Conservation (phyloP, 2,888 invertebrate genomes). For the Sipha maydis region DNA sequence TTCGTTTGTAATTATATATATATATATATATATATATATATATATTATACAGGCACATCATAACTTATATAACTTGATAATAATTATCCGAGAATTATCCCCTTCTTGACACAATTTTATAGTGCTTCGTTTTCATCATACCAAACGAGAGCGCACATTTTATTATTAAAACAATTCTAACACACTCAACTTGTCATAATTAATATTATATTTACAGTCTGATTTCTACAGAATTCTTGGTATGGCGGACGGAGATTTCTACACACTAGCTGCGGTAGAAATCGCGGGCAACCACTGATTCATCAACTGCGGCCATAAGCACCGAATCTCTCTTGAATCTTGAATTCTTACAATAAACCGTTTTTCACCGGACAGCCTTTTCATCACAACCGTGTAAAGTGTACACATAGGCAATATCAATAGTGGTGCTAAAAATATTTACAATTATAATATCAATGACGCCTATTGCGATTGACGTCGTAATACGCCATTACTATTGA, state of each 20-base stretch:
- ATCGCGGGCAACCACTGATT: background rate
- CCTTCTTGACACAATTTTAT: background rate
- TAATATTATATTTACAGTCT: conserved; percentile 17
- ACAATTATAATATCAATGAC: too few relatives aligned
- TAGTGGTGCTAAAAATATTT: too few relatives aligned
- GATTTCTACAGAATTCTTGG: background rate
- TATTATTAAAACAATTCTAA: background rate
- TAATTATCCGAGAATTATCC: background rate
- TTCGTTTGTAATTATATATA: background rate
- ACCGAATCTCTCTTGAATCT: background rate
- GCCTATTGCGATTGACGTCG: too few relatives aligned
- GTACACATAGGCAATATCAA: too few relatives aligned
- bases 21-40: background rate
- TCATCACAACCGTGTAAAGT: background rate
- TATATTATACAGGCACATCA: background rate
- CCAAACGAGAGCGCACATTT: background rate
- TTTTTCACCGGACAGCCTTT: background rate
- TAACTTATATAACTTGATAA: background rate
- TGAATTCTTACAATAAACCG: background rate
- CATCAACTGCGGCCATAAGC: background rate
- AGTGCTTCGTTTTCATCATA: background rate
- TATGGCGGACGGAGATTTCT: background rate
- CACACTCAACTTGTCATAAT: background rate
- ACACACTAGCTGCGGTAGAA: background rate
- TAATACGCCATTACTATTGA: too few relatives aligned